These are phyloP conservation scores for Montifringilla adamsi DNA, from an alignment of 2,113 vertebrate genomes.

Conservation along the genomic window DNA sequence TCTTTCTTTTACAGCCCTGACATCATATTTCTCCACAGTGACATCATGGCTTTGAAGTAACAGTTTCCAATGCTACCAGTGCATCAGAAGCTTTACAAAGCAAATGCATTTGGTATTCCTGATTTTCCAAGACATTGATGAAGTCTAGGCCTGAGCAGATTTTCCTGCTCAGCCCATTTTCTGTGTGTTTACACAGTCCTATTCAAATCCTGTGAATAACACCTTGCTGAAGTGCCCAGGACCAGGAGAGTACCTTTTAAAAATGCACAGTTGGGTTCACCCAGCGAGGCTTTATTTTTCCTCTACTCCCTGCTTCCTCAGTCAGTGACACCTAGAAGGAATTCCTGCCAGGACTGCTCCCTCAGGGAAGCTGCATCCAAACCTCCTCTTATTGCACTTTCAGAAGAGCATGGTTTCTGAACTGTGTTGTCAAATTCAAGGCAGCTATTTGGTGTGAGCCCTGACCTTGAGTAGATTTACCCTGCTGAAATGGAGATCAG, in stretches of 20 bases:
- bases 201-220: conserved; percentile 26
- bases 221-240: conserved; percentile 44
- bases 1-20: conserved; percentile 65
- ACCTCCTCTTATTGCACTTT: not conserved
- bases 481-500: not conserved
- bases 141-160: not conserved
- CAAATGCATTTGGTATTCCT: not conserved
- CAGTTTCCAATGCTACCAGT: not conserved
- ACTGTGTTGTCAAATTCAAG: not conserved
- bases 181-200: conserved; percentile 48
- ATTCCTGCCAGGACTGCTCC: not conserved
- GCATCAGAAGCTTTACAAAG: conserved; percentile 35
- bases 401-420: not conserved
- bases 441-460: not conserved
- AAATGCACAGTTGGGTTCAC: not conserved
- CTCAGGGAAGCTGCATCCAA: not conserved
- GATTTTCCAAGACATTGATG: not conserved
- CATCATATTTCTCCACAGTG: conserved; percentile 64
- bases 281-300: not conserved
- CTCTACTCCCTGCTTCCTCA: not conserved
- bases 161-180: not conserved
- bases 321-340: not conserved
- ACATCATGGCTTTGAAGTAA: conserved; percentile 64
- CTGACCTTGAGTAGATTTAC: not conserved
- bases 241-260: conserved; percentile 1